Conservation (phyloP, 2,888 invertebrate species). For the Leptodirus hochenwartii region DNA sequence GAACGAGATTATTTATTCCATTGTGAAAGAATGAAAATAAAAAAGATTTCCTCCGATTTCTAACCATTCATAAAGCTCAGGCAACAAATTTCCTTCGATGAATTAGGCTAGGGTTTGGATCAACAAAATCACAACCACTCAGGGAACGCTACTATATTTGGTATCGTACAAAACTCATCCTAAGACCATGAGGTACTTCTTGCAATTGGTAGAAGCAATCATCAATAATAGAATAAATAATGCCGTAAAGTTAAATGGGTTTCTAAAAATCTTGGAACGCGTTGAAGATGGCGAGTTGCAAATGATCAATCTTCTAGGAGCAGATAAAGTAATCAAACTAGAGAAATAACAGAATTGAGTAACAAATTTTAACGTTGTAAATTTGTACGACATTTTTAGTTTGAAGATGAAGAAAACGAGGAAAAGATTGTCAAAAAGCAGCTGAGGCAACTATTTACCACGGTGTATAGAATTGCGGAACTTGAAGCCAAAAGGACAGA, state of each 20-base stretch:
- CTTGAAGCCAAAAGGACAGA: conserved; percentile 14
- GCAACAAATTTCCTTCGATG: no score
- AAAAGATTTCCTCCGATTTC: no score
- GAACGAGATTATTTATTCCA: no score
- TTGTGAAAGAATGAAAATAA: no score
- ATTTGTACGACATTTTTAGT: conserved; percentile 14
- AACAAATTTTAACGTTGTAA: no score
- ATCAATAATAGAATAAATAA: conserved; percentile 19
- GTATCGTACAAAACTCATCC: conserved; percentile 18
- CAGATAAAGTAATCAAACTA: conserved; percentile 14
- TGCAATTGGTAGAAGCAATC: conserved; percentile 19
- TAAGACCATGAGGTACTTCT: conserved; percentile 18
- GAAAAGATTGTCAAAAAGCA: conserved; percentile 18
- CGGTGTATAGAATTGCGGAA: conserved; percentile 17
- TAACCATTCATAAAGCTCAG: no score
- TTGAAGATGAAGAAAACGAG: conserved; percentile 18
- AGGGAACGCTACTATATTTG: conserved; percentile 18
- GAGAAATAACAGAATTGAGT: no score
- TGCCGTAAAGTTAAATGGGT: conserved; percentile 18
- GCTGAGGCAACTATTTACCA: conserved; percentile 16
- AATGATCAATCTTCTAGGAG: conserved; percentile 17
- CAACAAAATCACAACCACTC: conserved; percentile 17
- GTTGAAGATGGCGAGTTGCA: conserved; percentile 18
- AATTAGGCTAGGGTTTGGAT: conserved; percentile 20
- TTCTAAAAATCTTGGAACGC: conserved; percentile 17